Evolutionary conservation across 2,797 vertebrate species (phyloP).

Genomic region (Heterohyrax brucei): DNA sequence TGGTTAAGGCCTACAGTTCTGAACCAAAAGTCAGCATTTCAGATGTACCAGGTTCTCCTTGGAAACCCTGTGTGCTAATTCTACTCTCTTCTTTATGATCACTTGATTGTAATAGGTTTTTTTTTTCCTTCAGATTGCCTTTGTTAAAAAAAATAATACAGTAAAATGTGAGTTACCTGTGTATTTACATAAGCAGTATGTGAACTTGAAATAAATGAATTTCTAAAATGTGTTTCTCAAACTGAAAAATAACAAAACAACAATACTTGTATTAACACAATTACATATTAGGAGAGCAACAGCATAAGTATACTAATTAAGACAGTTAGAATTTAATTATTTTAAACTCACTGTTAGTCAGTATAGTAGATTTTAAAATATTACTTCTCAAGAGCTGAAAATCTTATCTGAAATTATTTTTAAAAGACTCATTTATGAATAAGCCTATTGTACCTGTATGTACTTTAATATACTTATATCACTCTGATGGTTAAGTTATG

Average conservation of each 20-base stretch:
- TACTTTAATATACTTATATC: background rate
- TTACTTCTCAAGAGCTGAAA: slow-evolving; percentile 4
- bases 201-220: background rate
- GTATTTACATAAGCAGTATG: background rate
- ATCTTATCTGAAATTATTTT: background rate
- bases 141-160: background rate
- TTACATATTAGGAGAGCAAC: background rate
- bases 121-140: background rate
- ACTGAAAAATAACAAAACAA: background rate
- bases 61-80: too few relatives aligned
- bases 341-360: slow-evolving; percentile 15
- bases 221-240: slow-evolving; percentile 27
- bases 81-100: too few relatives aligned
- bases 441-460: background rate
- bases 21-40: too few relatives aligned
- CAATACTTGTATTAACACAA: background rate
- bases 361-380: slow-evolving; percentile 56
- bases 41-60: too few relatives aligned
- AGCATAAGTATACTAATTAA: background rate
- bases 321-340: background rate
- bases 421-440: background rate
- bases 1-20: too few relatives aligned
- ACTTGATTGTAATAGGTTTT: too few relatives aligned
- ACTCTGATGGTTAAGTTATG: too few relatives aligned
- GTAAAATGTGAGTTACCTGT: background rate